Conservation (phyloP, 30 jellyfish, hydroid and myxozoan species). For the Rhopilema esculentum region DNA sequence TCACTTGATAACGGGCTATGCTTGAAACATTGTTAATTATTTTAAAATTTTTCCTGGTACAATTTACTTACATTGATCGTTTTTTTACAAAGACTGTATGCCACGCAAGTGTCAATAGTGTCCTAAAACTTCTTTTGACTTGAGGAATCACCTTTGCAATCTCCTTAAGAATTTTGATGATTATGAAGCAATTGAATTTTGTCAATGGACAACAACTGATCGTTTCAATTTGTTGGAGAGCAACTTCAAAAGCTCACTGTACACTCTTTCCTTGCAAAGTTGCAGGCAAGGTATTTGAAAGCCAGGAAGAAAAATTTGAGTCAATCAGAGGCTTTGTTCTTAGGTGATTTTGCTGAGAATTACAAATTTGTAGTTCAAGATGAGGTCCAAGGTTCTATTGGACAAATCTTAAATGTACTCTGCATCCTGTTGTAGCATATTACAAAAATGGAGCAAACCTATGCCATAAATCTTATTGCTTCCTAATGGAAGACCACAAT, state of each 20-base stretch:
- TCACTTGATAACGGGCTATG: too few species aligned
- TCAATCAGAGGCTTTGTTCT: neutral
- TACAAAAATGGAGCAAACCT: neutral
- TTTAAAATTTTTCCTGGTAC: too few species aligned
- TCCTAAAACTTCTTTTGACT: too few species aligned
- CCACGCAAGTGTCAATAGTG: too few species aligned
- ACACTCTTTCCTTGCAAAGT: conserved; percentile 16
- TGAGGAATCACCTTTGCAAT: too few species aligned
- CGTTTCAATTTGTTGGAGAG: neutral
- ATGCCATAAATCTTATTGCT: conserved; percentile 29
- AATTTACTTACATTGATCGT: too few species aligned
- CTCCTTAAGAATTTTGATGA: too few species aligned
- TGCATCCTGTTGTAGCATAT: conserved; percentile 70
- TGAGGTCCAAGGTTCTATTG: conserved; percentile 74
- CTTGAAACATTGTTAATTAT: too few species aligned
- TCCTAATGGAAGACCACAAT: conserved; percentile 37
- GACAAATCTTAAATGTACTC: conserved; percentile 58
- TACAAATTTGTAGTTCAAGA: conserved; percentile 71
- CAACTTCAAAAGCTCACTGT: neutral
- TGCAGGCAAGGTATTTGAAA: conserved; percentile 14
- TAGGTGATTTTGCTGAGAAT: conserved; percentile 66
- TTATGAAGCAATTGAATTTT: too few species aligned
- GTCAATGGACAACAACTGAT: too few species aligned
- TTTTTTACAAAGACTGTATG: too few species aligned
- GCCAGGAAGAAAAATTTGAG: neutral